Evolutionary conservation across 2,888 invertebrate species (phyloP), one percentile per base, ranked within the genome.

Genomic region (Drosophila mayaguana): DNA sequence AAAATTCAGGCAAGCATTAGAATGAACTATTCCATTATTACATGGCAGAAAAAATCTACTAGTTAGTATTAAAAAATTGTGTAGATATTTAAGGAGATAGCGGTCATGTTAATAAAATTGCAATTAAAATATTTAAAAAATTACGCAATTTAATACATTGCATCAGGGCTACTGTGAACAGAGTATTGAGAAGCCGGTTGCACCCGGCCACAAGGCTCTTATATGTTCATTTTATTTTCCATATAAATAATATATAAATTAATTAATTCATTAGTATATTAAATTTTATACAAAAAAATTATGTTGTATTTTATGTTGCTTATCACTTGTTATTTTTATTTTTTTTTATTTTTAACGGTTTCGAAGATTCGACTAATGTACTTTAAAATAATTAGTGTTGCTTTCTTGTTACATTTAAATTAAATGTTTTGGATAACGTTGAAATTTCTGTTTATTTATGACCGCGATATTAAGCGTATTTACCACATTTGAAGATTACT

Each of bases 261-360:
- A 38, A 59, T 38, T 28, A 59, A 20, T 46, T 48, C 14, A 11
- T n/a, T 46, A 38, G 48, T 20, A 38, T 46, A 38, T 38, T 59
- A 25, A 59, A 38, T 48, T 7, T 16, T 20, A 48, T 28, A 54
- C 4, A 59, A 59, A 38, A 38, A 14, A 8, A 25, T 1, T 16
- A 3, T 38, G 5, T 16, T 8, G n/a, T 38, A 8, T 38, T 38
- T 64, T 48, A 61, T 36, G 50, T 66, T 53, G 38, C 14, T 75
- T 83, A 88, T 82, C 80, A 83, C 83, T 73, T 81, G 50, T 48
- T 28, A 9, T 28, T 48, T 48, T n/a, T 2, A 4, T 16, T 46
- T 7, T n/a, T n/a, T 28, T 28, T 28, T 16, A 5, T n/a, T 32
- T 22, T n/a, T n/a, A n/a, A 16, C 20, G 50, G 16, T 74, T 80